Percentiles rank a stretch among this genome's conserved stretches.
These are phyloP conservation scores for Microctonus hyperodae DNA, from an alignment of 2,888 invertebrate genomes.

Conservation along the genomic window DNA sequence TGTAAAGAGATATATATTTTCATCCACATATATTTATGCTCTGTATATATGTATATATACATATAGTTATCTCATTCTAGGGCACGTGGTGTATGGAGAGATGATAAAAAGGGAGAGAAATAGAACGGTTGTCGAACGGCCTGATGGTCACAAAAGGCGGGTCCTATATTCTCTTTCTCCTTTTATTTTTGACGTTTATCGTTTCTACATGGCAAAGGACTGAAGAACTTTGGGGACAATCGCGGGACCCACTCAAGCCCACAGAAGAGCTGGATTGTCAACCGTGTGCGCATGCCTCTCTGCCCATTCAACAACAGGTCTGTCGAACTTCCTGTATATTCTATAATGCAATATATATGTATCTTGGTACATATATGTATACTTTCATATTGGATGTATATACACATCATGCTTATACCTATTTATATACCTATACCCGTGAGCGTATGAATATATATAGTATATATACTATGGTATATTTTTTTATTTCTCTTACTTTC, in stretches of 20 bases:
- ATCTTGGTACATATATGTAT: too few relatives aligned
- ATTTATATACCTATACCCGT: background rate
- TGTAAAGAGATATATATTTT: too few relatives aligned
- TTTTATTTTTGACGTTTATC: slow-evolving; percentile 30
- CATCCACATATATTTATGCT: too few relatives aligned
- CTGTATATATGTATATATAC: slow-evolving; percentile 5
- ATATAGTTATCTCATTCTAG: slow-evolving; percentile 8
- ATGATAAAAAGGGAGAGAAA: background rate
- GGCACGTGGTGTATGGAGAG: background rate
- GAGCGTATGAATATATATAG: too few relatives aligned
- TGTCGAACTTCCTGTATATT: slow-evolving; percentile 50
- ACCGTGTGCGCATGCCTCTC: slow-evolving; percentile 46
- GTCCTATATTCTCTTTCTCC: background rate
- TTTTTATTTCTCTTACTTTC: slow-evolving; percentile 22
- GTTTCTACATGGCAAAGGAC: slow-evolving; percentile 21
- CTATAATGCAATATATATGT: slow-evolving; percentile 14
- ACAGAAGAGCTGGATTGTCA: slow-evolving; percentile 46
- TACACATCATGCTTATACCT: slow-evolving; percentile 12
- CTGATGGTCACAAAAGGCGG: slow-evolving; percentile 30
- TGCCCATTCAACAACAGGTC: slow-evolving; percentile 44
- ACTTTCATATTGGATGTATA: too few relatives aligned
- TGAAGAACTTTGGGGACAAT: slow-evolving; percentile 22
- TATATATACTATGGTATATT: slow-evolving; percentile 17
- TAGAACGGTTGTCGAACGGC: slow-evolving; percentile 16
- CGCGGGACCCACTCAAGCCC: slow-evolving; percentile 27